A percentile compares a stretch with the other conserved stretches of the same genome.
Conservation (phyloP, 1,140 invertebrate genomes). For the Papilio machaon region DNA sequence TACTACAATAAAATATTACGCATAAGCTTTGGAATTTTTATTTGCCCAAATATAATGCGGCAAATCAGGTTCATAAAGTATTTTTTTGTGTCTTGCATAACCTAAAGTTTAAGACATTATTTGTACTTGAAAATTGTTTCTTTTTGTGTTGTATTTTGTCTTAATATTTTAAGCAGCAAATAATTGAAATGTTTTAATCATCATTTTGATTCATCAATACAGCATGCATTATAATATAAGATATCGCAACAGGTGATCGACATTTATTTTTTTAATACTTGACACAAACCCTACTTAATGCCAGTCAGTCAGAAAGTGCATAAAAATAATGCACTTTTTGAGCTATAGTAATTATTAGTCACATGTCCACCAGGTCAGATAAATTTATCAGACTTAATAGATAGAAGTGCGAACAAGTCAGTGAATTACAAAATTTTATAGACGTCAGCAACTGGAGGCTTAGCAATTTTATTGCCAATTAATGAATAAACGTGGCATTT, state of each 20-base stretch:
- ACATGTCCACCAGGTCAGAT: too few species aligned
- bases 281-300: not conserved
- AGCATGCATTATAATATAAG: too few species aligned
- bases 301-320: not conserved
- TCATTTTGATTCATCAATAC: too few species aligned
- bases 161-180: not conserved
- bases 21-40: not conserved
- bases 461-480: slow-evolving; percentile 3
- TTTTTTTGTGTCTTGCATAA: not conserved
- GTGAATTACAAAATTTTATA: not conserved
- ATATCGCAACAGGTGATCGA: too few species aligned
- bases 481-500: slow-evolving; percentile 31
- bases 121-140: not conserved
- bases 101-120: not conserved
- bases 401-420: not conserved
- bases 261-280: not conserved
- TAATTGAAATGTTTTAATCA: not conserved
- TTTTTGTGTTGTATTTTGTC: too few species aligned
- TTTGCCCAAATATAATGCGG: not conserved
- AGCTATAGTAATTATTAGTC: too few species aligned
- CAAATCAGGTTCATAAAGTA: not conserved
- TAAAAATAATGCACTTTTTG: too few species aligned
- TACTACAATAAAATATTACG: slow-evolving; percentile 16
- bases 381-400: not conserved
- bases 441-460: not conserved